Evolutionary conservation across 2,797 vertebrate species (phyloP), one percentile per base, ranked within the genome.

Genomic region (Megalops cyprinoides): DNA sequence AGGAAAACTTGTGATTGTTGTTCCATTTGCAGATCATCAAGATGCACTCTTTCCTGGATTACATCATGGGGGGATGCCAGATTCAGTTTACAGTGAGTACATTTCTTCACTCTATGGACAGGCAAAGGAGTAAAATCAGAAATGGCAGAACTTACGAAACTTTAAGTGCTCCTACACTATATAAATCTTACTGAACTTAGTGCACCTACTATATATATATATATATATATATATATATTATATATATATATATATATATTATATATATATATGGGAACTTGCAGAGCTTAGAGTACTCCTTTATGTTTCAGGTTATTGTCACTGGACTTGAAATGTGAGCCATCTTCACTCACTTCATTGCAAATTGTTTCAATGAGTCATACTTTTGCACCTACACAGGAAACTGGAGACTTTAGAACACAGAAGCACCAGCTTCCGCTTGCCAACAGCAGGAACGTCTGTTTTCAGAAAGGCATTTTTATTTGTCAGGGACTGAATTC

Each of bases 61-160:
- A 96, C 87, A 96, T 97, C 86, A 96, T 96, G 96, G 96, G 96
- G 0, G 96, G 96, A 77, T 95, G 96, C 89, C 96, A 97, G 90
- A 97, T 97, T 86, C 96, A 95, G 91, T 96, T 96, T 84, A 96
- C 96, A 85, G 96, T 96, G 89, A 96, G 92, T 82, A 23, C 23
- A 71, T 39, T 42, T 3, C 67, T 71, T 8, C n/a, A 8, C 3
- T 1, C 37, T 8, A 44, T 14, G 51, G 9, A 53, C 51, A 53
- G 51, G 15, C 15, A 18, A 71, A 44, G 39, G 39, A 71, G 20
- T 71, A 8, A 15, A n/a, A 10, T 71, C 1, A 71, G n/a, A n/a
- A n/a, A n/a, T n/a, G n/a, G n/a, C n/a, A n/a, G n/a, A n/a, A n/a
- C n/a, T n/a, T n/a, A n/a, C n/a, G n/a, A n/a, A n/a, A n/a, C n/a